Base-by-base conservation (phyloP, 2,797 vertebrate genomes). In the Jordanella pulchra region DNA sequence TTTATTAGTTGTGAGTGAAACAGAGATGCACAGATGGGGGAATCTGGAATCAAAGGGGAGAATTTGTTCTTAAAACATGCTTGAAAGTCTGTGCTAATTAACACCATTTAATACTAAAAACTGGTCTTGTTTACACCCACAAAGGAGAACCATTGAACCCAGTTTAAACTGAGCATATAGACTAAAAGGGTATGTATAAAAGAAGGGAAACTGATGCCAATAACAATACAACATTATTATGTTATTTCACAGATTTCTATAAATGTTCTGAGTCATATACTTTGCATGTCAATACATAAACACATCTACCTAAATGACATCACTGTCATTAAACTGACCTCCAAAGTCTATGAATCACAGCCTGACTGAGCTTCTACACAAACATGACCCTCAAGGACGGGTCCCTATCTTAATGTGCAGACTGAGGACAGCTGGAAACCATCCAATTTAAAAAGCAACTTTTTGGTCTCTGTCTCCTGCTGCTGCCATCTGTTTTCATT, bases 21-120 rank as follows among this genome's bases (percentile, higher is more conserved):
- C 48, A 71, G 70, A 73, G 51, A 79, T 67, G 72, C 77, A 39
- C 56, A 70, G 51, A 76, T 78, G 71, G 78, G 58, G 70, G 70
- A 77, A 83, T 60, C n/a, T 72, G 50, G 72, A 81, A 55, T 84
- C 69, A 58, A 58, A 81, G 56, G 56, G 72, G 58, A 74, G 39
- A 50, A 71, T 58, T 55, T 50, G 54, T 64, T 73, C 81, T 83
- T 56, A 70, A 80, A 80, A 48, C 70, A 64, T 56, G 71, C 80
- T 80, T 64, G 55, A 74, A 83, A 67, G 63, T 80, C 55, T 74
- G 61, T 76, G 65, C 64, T 63, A 91, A 88, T 89, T 89, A 91
- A 77, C 47, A 65, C 53, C 83, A 83, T 81, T 79, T 68, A 60
- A 82, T 76, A 79, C 84, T 69, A 25, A 47, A 65, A 39, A 30